Conservation (phyloP, 2,797 vertebrate species). For the Poecilia velifera region DNA sequence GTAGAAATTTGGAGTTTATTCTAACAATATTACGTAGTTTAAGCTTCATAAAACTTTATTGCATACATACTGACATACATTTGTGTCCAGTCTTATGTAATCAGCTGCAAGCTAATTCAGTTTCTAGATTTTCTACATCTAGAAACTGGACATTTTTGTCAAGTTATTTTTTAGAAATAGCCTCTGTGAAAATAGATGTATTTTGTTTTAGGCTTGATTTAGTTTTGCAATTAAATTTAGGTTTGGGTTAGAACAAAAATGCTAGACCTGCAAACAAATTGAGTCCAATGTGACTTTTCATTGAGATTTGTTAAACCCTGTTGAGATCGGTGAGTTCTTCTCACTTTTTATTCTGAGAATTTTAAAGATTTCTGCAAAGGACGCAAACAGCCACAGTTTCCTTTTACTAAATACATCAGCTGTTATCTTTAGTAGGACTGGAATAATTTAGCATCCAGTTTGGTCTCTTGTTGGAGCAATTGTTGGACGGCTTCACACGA, state of each 20-base stretch:
- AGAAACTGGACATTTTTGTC: not conserved
- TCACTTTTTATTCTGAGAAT: not conserved
- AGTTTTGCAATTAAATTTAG: not conserved
- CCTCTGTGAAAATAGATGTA: not conserved
- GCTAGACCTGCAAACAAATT: not conserved
- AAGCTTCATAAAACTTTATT: not conserved
- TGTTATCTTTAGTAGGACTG: not conserved
- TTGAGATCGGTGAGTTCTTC: not conserved
- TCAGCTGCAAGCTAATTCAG: not conserved
- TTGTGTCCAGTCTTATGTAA: not conserved
- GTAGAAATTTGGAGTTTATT: not conserved
- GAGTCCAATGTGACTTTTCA: not conserved
- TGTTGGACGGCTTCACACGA: constrained; percentile 40
- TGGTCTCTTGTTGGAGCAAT: constrained; percentile 22
- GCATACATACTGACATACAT: not conserved
- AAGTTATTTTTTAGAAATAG: not conserved
- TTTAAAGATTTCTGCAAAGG: not conserved
- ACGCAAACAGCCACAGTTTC: not conserved
- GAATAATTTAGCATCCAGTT: constrained; percentile 5
- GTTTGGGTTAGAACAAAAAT: not conserved
- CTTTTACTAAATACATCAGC: not conserved
- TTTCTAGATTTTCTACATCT: not conserved
- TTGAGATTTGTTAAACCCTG: not conserved
- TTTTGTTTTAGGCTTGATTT: not conserved
- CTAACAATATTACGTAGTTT: not conserved